Evolutionary conservation across 2,797 vertebrate genomes (phyloP), one percentile per base, ranked within the genome.

Genomic region (Pangasius larnaudii): DNA sequence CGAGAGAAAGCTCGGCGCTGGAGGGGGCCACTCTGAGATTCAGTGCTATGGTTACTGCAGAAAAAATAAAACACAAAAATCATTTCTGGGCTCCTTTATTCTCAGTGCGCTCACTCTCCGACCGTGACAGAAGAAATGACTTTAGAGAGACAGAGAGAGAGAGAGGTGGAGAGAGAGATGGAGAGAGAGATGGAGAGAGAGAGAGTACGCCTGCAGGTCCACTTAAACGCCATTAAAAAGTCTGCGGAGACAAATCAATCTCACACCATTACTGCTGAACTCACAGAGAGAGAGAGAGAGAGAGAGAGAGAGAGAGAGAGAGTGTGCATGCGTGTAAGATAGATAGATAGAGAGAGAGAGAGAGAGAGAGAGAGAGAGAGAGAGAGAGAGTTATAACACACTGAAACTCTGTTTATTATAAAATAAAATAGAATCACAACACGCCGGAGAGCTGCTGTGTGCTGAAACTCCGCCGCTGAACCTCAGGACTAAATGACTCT

Each of bases 171-270:
- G 67, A 19, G 67, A 39, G 16, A 71, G 9, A 42, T 36, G 39
- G 36, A 39, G 67, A 24, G 69, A 36, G 65, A 69, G 65, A 69
- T 30, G 13, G 65, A 69, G 36, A 39, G 79, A 78, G 85, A 13
- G 69, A 71, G 88, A 84, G 78, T 71, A 30, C 5, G 11, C 83
- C 85, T 36, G 84, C 58, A 89, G 89, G 85, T 86, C 86, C 80
- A 89, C 63, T 89, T 85, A 90, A 90, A 87, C 82, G 65, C 71
- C 85, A 90, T 90, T 91, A 87, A 91, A 91, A 75, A 82, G 86
- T 61, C 79, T 53, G 85, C 53, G 14, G 82, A 83, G 80, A 82
- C 61, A 82, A 90, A 88, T 91, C 88, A 87, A 86, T 87, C 85
- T 87, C 72, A 42, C 42, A 22, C 22, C 33, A 59, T 58, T 74